Evolutionary conservation across 2,797 vertebrate genomes (phyloP).

Genomic region (Sphenopsis melanotis): DNA sequence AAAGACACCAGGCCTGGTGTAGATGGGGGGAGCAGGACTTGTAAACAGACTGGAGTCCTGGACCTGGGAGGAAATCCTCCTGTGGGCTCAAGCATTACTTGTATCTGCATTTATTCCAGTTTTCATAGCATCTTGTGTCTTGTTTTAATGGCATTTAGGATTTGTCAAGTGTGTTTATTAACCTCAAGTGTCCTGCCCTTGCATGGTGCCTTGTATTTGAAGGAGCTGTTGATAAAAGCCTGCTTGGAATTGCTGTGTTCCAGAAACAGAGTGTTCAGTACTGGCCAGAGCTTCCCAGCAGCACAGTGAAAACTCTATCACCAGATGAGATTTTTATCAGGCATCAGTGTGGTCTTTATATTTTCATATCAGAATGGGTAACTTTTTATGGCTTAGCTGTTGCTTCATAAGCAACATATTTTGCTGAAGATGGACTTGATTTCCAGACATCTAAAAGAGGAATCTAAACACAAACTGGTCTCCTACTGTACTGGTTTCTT

Average conservation of each 20-base stretch:
- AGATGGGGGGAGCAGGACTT: background rate
- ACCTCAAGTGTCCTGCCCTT: background rate
- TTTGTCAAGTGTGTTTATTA: background rate
- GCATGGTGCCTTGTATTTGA: background rate
- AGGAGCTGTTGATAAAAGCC: background rate
- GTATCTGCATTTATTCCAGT: background rate
- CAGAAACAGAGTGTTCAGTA: background rate
- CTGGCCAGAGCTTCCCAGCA: background rate
- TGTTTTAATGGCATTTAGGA: background rate
- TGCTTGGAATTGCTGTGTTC: background rate
- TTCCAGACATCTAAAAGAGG: background rate
- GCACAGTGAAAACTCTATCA: background rate
- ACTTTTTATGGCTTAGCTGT: background rate
- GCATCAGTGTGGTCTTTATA: rapidly evolving
- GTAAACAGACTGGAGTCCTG: background rate
- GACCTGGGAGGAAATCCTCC: background rate
- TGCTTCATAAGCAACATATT: background rate
- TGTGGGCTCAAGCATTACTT: background rate
- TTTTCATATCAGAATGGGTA: background rate
- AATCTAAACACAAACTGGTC: background rate
- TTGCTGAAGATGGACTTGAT: background rate
- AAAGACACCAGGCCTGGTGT: background rate
- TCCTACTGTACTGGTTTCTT: background rate
- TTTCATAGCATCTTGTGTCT: background rate
- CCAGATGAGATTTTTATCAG: background rate